These are phyloP conservation scores for Entomyzon cyanotis DNA, from an alignment of 2,113 vertebrate species.

Conservation along the genomic window DNA sequence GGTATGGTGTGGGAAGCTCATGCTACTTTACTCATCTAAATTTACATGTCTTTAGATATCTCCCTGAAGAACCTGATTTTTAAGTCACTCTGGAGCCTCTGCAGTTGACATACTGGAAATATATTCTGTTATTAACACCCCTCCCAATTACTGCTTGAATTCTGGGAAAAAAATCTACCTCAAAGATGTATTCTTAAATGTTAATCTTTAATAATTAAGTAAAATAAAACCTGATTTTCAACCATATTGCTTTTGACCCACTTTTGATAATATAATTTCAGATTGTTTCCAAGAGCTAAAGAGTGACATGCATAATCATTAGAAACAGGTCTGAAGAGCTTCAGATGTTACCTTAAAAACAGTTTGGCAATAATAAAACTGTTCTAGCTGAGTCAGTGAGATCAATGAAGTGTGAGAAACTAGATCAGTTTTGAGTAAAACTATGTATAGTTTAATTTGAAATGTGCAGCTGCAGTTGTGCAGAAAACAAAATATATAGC, in stretches of 20 bases:
- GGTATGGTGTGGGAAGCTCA: neutral
- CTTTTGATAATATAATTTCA: neutral
- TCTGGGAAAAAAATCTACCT: neutral
- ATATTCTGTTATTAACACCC: neutral
- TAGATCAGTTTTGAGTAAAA: conserved; percentile 23
- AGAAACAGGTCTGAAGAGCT: neutral
- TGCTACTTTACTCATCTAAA: neutral
- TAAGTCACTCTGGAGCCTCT: neutral
- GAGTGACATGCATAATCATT: neutral
- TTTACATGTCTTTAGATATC: neutral
- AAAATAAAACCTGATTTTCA: neutral
- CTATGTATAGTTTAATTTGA: conserved; percentile 10
- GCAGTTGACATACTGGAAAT: neutral
- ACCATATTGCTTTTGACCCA: neutral
- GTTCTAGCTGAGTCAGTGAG: neutral
- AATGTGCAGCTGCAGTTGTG: conserved; percentile 41
- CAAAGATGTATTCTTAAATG: neutral
- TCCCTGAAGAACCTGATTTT: neutral
- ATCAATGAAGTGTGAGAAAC: conserved; percentile 32
- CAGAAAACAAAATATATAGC: conserved; percentile 36
- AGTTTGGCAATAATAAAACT: neutral
- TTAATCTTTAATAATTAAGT: neutral
- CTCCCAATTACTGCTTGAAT: neutral
- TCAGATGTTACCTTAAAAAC: neutral
- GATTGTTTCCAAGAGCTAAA: neutral